A percentile compares a stretch with the other conserved stretches of the same genome.
Conservation (phyloP, 2,888 invertebrate genomes). For the Orthosia cruda region DNA sequence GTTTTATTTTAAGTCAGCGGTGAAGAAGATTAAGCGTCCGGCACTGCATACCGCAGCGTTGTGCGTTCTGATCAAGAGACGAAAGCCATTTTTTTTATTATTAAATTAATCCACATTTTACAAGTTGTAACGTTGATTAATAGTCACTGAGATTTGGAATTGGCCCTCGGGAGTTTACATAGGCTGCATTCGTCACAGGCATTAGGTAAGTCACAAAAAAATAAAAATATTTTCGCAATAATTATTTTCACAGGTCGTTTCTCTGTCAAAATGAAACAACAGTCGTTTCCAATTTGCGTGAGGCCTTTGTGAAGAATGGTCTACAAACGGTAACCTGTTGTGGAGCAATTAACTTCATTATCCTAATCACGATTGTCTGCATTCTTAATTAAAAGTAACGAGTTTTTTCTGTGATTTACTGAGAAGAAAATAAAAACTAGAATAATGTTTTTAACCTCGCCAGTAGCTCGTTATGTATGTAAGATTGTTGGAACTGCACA, state of each 20-base stretch:
- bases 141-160: too few species aligned
- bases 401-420: constrained; percentile 1
- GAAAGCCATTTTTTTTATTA: too few species aligned
- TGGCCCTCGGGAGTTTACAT: neutral
- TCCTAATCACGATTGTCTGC: constrained; percentile 2
- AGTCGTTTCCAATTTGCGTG: constrained; percentile 22
- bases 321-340: neutral
- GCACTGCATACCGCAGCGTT: too few species aligned
- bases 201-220: too few species aligned
- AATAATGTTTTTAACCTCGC: neutral
- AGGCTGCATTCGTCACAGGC: neutral
- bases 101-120: too few species aligned
- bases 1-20: too few species aligned
- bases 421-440: neutral
- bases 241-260: constrained; percentile 15
- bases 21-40: too few species aligned
- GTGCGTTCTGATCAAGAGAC: too few species aligned
- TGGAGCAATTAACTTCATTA: constrained; percentile 35
- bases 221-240: neutral
- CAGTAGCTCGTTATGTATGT: too few species aligned
- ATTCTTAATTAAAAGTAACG: constrained; percentile 31
- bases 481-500: too few species aligned
- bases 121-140: too few species aligned
- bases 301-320: constrained; percentile 11
- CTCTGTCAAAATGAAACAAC: constrained; percentile 1